A percentile compares a stretch with the other conserved stretches of the same genome.
phyloP scores from a whole-genome alignment of 2,797 vertebrate genomes.

The Arctocebus calabarensis region DNA sequence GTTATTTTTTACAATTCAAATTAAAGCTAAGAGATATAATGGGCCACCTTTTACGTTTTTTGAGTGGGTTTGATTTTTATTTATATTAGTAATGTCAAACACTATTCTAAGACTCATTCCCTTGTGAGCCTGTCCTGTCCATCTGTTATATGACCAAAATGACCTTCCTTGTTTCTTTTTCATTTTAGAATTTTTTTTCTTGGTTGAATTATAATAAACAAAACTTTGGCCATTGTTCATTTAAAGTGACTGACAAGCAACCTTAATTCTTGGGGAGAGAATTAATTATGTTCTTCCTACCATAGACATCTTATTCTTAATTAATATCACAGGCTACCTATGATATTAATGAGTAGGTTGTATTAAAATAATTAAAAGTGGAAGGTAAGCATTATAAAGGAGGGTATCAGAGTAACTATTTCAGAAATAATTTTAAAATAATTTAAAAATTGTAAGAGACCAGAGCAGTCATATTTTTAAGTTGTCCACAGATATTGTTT shows the following conservation, averaged over 20 bases:
- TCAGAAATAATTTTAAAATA: conserved; percentile 25
- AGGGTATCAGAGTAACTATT: neutral
- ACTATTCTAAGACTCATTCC: neutral
- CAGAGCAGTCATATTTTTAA: neutral
- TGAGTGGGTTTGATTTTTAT: conserved; percentile 17
- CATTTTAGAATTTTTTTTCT: neutral
- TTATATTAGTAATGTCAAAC: conserved; percentile 57
- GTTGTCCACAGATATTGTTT: neutral
- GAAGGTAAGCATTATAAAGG: conserved; percentile 27
- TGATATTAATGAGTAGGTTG: neutral
- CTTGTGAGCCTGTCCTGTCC: conserved; percentile 35
- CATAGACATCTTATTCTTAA: neutral
- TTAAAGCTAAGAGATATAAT: conserved; percentile 30
- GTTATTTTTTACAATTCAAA: conserved; percentile 57
- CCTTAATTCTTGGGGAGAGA: neutral
- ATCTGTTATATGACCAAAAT: conserved; percentile 51
- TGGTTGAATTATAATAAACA: neutral
- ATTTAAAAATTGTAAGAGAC: neutral
- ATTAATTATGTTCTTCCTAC: neutral
- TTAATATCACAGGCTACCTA: neutral
- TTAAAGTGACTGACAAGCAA: neutral
- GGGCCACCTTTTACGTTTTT: conserved; percentile 3
- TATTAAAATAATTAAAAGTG: conserved; percentile 42
- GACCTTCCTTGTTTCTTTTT: conserved; percentile 63
- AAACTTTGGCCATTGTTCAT: neutral